Evolutionary conservation across 2,888 invertebrate genomes (phyloP), one percentile per base, ranked within the genome.

Genomic region (Drosophila antonietae): DNA sequence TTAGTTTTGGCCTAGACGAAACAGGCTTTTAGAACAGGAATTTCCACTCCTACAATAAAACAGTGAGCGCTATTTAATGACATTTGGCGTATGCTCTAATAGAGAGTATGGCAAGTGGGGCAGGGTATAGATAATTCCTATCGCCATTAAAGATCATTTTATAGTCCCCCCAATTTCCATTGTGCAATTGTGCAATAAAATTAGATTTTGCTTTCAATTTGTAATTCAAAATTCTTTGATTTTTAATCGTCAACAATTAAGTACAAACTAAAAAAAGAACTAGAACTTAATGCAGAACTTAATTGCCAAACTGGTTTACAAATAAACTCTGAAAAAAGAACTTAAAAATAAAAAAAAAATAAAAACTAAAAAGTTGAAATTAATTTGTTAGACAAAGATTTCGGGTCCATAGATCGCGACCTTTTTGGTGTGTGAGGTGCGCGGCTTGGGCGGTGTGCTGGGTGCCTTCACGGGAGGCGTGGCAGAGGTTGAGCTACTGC

Each of bases 11-110:
- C 67, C 59, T 44, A 70, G 60, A 58, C 70, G 53, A 84, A 85
- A 88, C 84, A 75, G 86, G 88, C 88, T 88, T 78, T 65, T 64
- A 87, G 89, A 91, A 91, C 91, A 91, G 91, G 92, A 91, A 90
- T 91, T 91, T 91, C 91, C 91, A 91, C 91, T 91, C 91, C 91
- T 91, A 91, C 91, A 91, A 89, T 72, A 75, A 12, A 31, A 66
- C 47, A 20, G 15, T 20, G 49, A 68, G 59, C 15, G 53, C 37
- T 20, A 47, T 23, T 47, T 73, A 75, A 75, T 77, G 76, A 69
- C 73, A 84, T 68, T 84, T 79, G 78, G 44, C 33, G 28, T 6
- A 20, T 23, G n/a, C 43, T n/a, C 56, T 39, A 14, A 10, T 0
- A 2, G 12, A 35, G 33, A 6, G 10, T 57, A 35, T 33, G 3